Evolutionary conservation across 1,140 invertebrate species (phyloP).

Genomic region (Bursaphelenchus mucronatus): DNA sequence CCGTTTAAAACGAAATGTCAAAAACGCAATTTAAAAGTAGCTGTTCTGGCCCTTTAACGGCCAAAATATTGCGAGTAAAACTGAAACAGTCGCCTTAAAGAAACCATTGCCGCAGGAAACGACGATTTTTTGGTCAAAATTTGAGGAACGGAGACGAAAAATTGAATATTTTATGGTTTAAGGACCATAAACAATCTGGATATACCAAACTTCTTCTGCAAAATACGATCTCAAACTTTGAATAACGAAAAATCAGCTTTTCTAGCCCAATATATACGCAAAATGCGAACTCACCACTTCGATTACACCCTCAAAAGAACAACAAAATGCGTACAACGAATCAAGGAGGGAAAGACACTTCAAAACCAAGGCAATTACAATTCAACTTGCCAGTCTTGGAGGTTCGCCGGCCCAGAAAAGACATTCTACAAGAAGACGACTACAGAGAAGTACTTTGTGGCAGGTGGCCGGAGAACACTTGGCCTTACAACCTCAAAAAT

Average conservation of each 20-base stretch:
- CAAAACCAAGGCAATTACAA: neutral
- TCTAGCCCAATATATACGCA: neutral
- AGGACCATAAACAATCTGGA: too few relatives aligned
- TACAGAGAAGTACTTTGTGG: neutral
- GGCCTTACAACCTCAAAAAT: too few relatives aligned
- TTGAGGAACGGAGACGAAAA: too few relatives aligned
- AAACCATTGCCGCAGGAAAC: too few relatives aligned
- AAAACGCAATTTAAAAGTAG: too few relatives aligned
- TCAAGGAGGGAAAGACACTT: neutral
- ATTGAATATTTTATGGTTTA: too few relatives aligned
- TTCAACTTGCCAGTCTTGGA: conserved; percentile 22
- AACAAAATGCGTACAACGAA: neutral
- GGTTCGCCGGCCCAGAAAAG: conserved; percentile 12
- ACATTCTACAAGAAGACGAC: conserved; percentile 12
- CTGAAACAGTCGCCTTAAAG: too few relatives aligned
- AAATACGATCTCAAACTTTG: neutral
- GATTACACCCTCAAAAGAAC: neutral
- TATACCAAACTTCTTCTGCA: neutral
- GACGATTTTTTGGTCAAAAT: too few relatives aligned
- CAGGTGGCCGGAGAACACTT: neutral
- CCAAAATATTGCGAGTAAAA: too few relatives aligned
- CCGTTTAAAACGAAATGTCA: too few relatives aligned
- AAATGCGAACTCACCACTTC: neutral
- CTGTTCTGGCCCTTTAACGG: too few relatives aligned
- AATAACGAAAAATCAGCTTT: neutral